Evolutionary conservation across 2,888 invertebrate genomes (phyloP).

Genomic region (Oligia fasciuncula): DNA sequence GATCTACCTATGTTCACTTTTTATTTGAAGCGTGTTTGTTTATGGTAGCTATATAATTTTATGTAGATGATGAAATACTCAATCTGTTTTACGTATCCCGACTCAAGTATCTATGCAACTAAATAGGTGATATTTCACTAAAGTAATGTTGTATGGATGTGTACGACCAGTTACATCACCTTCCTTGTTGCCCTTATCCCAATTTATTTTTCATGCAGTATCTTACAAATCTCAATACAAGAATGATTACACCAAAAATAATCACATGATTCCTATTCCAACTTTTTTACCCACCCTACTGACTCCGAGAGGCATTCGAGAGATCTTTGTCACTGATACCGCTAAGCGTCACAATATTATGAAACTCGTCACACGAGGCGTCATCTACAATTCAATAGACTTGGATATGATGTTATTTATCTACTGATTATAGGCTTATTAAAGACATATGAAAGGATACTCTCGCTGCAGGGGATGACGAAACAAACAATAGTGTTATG

Average conservation of each 20-base stretch:
- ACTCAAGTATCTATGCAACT: background rate
- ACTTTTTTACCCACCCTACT: conserved; percentile 1
- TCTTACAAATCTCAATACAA: background rate
- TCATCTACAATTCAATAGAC: background rate
- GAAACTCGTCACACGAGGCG: background rate
- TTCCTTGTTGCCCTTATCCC: background rate
- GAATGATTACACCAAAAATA: background rate
- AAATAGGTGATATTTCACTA: background rate
- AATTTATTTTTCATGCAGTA: background rate
- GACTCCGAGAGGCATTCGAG: background rate
- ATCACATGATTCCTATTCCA: background rate
- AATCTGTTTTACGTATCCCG: background rate
- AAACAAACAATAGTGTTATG: background rate
- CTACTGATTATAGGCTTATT: background rate
- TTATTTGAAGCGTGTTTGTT: background rate
- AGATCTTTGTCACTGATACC: conserved; percentile 7
- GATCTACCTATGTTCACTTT: background rate
- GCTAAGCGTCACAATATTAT: conserved; percentile 1
- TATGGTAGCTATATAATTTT: background rate
- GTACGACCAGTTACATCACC: background rate
- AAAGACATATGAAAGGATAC: background rate
- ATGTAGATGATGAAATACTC: background rate
- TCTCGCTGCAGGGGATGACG: background rate
- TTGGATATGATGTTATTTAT: background rate
- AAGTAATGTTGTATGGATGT: background rate